A percentile compares a stretch with the other conserved stretches of the same genome.
These are phyloP conservation scores for Cosmopolites sordidus DNA, from an alignment of 2,888 invertebrate species.

Conservation along the genomic window DNA sequence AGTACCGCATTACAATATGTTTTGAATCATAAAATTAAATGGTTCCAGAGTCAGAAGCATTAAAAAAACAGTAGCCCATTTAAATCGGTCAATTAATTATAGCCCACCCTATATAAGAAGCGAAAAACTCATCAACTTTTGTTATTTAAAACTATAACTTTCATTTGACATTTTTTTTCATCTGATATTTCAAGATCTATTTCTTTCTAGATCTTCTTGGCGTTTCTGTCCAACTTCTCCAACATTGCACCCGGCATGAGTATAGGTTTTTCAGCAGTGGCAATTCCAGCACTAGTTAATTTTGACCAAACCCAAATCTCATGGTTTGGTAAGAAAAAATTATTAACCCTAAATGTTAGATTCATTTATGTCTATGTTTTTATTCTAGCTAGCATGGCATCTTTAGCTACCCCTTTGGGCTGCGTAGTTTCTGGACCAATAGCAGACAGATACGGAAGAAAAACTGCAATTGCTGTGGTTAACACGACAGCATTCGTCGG, in stretches of 20 bases:
- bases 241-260: constrained; percentile 56
- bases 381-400: constrained; percentile 53
- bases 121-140: too few species aligned
- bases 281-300: constrained; percentile 47
- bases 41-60: too few species aligned
- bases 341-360: not conserved
- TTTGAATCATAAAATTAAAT: too few species aligned
- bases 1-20: too few species aligned
- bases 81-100: too few species aligned
- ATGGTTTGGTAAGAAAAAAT: constrained; percentile 54
- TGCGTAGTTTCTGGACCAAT: constrained; percentile 52
- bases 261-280: constrained; percentile 56
- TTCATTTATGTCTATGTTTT: not conserved
- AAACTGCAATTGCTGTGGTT: constrained; percentile 48
- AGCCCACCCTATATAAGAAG: too few species aligned
- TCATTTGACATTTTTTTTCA: too few species aligned
- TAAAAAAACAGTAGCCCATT: too few species aligned
- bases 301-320: constrained; percentile 49
- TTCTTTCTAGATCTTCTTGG: constrained; percentile 48
- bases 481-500: constrained; percentile 52
- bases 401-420: constrained; percentile 54
- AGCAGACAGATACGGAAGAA: constrained; percentile 53
- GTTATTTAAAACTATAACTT: too few species aligned
- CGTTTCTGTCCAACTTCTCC: constrained; percentile 51
- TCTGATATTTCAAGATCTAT: too few species aligned